Percentiles rank a stretch among this genome's conserved stretches.
Conservation (phyloP, 2,888 invertebrate species). For the Philereme transversata region DNA sequence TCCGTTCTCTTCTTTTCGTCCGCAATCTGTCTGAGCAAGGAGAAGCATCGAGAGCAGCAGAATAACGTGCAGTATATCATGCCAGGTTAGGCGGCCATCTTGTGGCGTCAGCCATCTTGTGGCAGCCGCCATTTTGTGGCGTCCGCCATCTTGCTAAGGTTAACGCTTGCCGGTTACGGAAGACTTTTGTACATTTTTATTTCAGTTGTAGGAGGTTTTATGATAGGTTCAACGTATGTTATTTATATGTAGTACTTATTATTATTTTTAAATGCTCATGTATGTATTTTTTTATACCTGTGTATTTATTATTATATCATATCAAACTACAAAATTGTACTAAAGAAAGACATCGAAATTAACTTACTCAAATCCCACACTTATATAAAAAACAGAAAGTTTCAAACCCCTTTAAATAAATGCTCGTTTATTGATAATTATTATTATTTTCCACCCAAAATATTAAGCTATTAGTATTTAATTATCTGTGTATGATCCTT, state of each 20-base stretch:
- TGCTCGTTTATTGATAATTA: background rate
- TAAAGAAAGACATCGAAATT: too few species aligned
- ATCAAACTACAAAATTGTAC: too few species aligned
- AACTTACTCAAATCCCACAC: too few species aligned
- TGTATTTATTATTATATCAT: too few species aligned
- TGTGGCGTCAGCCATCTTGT: conserved; percentile 50
- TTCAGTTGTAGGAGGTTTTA: conserved; percentile 38
- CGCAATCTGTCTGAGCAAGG: conserved; percentile 90
- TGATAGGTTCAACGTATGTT: conserved; percentile 22
- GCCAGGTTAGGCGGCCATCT: conserved; percentile 88
- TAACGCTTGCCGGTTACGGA: conserved; percentile 77
- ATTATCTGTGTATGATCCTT: conserved; percentile 7
- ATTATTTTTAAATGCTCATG: background rate
- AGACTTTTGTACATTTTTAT: conserved; percentile 43
- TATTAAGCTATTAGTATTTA: conserved; percentile 7
- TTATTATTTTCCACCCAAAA: conserved; percentile 1
- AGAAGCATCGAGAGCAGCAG: conserved; percentile 88
- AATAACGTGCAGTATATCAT: conserved; percentile 94
- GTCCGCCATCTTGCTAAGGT: conserved; percentile 49
- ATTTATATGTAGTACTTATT: too few species aligned
- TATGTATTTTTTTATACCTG: too few species aligned
- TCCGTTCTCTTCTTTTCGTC: conserved; percentile 91
- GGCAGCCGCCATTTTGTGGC: conserved; percentile 59
- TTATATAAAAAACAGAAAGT: too few species aligned
- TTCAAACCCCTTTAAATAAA: too few species aligned